A percentile compares a stretch with the other conserved stretches of the same genome.
These are phyloP conservation scores for Echeneis naucrates DNA, from an alignment of 2,797 vertebrate genomes.

Conservation along the genomic window DNA sequence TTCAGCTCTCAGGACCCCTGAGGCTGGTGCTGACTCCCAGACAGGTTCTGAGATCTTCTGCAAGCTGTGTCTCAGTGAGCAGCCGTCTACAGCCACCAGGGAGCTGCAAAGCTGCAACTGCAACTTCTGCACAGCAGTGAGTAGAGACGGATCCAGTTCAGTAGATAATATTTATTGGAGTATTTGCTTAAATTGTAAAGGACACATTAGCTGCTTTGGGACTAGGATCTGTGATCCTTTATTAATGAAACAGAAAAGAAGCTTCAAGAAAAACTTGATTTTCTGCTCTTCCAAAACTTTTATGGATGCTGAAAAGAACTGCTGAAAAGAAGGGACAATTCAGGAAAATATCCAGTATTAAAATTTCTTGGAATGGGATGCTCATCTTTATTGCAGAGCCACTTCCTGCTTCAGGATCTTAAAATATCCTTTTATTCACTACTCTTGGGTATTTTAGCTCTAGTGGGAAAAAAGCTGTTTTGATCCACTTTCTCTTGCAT, in stretches of 20 bases:
- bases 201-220: background rate
- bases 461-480: constrained; percentile 21
- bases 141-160: constrained; percentile 15
- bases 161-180: background rate
- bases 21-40: background rate
- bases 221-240: background rate
- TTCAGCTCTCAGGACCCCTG: background rate
- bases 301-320: too few species aligned
- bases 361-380: constrained; percentile 23
- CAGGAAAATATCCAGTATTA: constrained; percentile 44
- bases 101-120: constrained; percentile 91
- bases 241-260: background rate
- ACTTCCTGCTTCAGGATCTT: constrained; percentile 36
- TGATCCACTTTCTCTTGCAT: constrained; percentile 27
- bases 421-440: constrained; percentile 29
- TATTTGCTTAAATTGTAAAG: background rate
- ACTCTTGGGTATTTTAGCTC: constrained; percentile 17
- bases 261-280: background rate
- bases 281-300: too few species aligned
- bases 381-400: constrained; percentile 19
- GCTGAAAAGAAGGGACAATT: constrained; percentile 43
- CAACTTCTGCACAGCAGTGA: constrained; percentile 91
- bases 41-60: constrained; percentile 80
- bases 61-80: constrained; percentile 93
- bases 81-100: constrained; percentile 86